These are phyloP conservation scores for Numenius phaeopus DNA, from an alignment of 2,797 vertebrate genomes.

Conservation along the genomic window DNA sequence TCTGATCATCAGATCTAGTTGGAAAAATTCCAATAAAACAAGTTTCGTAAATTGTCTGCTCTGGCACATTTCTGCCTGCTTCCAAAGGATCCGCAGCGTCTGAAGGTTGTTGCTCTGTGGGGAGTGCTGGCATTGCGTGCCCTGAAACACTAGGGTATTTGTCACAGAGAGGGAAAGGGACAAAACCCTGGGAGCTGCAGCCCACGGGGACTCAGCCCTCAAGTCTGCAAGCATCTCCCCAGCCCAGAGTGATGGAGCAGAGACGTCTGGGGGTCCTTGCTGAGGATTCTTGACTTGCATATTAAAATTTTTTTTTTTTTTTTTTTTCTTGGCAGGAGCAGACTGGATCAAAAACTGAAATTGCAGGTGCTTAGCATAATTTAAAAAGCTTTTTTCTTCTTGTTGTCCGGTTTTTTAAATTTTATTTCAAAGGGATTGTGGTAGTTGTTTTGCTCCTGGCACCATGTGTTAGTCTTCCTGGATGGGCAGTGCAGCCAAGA, in stretches of 20 bases:
- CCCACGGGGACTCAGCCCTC: accelerated
- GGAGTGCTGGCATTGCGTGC: accelerated
- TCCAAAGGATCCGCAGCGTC: accelerated
- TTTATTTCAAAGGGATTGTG: not conserved
- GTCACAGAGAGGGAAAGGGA: not conserved
- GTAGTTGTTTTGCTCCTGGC: not conserved
- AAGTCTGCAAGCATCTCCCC: not conserved
- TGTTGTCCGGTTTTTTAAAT: not conserved
- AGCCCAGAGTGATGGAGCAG: not conserved
- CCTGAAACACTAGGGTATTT: not conserved
- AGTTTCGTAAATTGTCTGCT: not conserved
- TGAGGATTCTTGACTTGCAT: not conserved
- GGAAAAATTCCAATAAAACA: not conserved
- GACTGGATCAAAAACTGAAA: not conserved
- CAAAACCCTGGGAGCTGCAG: too few relatives aligned
- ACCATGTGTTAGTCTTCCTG: not conserved
- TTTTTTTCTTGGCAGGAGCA: not conserved
- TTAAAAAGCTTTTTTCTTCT: not conserved
- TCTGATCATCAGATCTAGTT: not conserved
- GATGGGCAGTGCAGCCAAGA: not conserved
- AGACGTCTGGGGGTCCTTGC: not conserved
- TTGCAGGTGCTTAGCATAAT: not conserved
- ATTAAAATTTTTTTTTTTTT: not conserved
- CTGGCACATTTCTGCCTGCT: not conserved
- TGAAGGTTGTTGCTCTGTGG: not conserved